Conservation (phyloP, 2,113 vertebrate genomes). For the Barnardius zonarius region DNA sequence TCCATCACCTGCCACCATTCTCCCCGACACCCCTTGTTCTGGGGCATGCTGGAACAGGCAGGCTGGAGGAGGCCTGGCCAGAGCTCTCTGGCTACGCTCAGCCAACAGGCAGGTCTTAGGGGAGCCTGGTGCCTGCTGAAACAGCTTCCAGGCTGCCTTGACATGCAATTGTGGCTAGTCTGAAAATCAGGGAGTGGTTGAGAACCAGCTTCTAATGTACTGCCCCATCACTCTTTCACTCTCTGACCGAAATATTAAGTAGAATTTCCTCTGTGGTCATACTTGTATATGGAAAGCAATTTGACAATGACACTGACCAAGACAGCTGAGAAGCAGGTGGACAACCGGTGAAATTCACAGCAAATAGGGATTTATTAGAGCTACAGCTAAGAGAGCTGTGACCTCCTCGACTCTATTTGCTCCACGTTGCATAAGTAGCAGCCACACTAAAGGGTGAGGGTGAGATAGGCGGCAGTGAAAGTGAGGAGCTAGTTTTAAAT, state of each 20-base stretch:
- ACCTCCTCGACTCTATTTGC: neutral
- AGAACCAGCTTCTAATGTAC: neutral
- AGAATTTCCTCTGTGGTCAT: neutral
- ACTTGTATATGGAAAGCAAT: neutral
- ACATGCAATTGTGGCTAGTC: neutral
- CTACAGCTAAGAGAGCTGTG: neutral
- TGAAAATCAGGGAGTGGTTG: conserved; percentile 23
- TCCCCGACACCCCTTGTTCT: neutral
- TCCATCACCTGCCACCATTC: neutral
- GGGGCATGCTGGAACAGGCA: neutral
- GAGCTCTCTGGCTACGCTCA: neutral
- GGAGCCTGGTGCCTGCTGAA: conserved; percentile 14
- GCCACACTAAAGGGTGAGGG: neutral
- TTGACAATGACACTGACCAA: neutral
- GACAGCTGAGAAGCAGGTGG: neutral
- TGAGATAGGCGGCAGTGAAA: neutral
- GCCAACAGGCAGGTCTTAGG: neutral
- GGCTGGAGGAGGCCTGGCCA: neutral
- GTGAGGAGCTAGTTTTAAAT: neutral
- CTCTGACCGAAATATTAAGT: neutral
- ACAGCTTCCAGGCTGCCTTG: conserved; percentile 19
- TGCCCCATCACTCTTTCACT: neutral
- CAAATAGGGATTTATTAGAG: neutral
- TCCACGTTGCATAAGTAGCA: rapidly evolving
- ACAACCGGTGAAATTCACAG: neutral